These are phyloP conservation scores for Vulpes ferrilata DNA, from an alignment of 2,113 vertebrate genomes.

Conservation along the genomic window DNA sequence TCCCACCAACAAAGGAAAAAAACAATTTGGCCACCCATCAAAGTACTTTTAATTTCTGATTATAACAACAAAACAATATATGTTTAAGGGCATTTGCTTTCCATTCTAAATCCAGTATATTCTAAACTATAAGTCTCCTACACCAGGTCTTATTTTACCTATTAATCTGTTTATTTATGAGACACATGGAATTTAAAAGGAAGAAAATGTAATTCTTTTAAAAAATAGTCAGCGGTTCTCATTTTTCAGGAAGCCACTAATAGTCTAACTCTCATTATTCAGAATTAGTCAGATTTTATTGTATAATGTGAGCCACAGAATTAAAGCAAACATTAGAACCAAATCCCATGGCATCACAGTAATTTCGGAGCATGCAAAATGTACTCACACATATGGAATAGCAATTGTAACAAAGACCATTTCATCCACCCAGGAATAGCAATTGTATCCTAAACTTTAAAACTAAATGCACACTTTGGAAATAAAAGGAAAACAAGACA, in stretches of 20 bases:
- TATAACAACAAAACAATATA: neutral
- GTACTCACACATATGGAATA: neutral
- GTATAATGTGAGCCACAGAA: constrained; percentile 51
- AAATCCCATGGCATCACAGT: neutral
- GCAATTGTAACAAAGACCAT: neutral
- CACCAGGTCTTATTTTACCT: constrained; percentile 23
- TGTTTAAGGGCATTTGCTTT: neutral
- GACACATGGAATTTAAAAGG: constrained; percentile 1
- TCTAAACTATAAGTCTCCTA: neutral
- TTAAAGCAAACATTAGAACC: constrained; percentile 30
- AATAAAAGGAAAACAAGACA: neutral
- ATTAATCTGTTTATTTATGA: constrained; percentile 17
- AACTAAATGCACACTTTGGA: neutral
- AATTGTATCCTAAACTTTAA: neutral
- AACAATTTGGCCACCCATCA: neutral
- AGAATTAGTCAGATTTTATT: constrained; percentile 61
- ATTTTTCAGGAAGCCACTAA: constrained; percentile 50
- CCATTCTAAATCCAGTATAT: neutral
- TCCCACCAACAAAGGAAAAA: neutral
- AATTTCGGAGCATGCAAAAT: neutral
- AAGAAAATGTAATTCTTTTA: constrained; percentile 57
- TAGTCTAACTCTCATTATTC: constrained; percentile 55
- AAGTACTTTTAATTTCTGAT: neutral
- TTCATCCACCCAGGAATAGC: neutral
- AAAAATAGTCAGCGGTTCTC: constrained; percentile 33